Percentiles rank a stretch among this genome's conserved stretches.
phyloP scores from a whole-genome alignment of 2,888 invertebrate species.

The Nebria salina region DNA sequence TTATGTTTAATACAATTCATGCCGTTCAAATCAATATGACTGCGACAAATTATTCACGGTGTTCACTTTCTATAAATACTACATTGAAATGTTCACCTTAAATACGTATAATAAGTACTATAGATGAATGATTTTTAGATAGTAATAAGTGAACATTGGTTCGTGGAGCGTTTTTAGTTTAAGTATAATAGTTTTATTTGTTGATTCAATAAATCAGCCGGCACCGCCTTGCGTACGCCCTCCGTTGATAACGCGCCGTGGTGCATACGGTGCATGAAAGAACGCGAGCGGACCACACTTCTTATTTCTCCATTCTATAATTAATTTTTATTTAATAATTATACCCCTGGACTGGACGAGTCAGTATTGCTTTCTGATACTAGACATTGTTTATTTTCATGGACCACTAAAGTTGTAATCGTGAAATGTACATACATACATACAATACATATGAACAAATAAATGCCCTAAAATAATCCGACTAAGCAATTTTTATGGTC shows the following conservation, averaged over 20 bases:
- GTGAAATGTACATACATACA: not conserved
- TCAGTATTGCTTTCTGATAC: not conserved
- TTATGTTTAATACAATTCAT: constrained; percentile 22
- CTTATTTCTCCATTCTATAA: constrained; percentile 2
- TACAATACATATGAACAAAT: too few relatives aligned
- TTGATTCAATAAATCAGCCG: constrained; percentile 46
- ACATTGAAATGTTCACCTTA: too few relatives aligned
- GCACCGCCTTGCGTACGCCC: constrained; percentile 40
- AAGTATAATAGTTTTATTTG: constrained; percentile 11
- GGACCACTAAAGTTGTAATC: not conserved
- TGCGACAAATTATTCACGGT: constrained; percentile 38
- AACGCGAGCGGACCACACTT: constrained; percentile 26
- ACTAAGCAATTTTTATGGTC: not conserved
- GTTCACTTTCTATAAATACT: constrained; percentile 1
- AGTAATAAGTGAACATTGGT: too few relatives aligned
- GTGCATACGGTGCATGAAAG: not conserved
- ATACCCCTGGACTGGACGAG: not conserved
- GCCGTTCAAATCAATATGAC: constrained; percentile 14
- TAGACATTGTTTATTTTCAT: not conserved
- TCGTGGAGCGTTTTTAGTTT: not conserved
- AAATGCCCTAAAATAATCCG: too few relatives aligned
- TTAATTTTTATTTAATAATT: constrained; percentile 1
- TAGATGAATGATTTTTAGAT: too few relatives aligned
- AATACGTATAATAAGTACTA: too few relatives aligned
- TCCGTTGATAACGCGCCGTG: constrained; percentile 31